phyloP scores from a whole-genome alignment of 2,113 vertebrate genomes.

The Tinamus guttatus region DNA sequence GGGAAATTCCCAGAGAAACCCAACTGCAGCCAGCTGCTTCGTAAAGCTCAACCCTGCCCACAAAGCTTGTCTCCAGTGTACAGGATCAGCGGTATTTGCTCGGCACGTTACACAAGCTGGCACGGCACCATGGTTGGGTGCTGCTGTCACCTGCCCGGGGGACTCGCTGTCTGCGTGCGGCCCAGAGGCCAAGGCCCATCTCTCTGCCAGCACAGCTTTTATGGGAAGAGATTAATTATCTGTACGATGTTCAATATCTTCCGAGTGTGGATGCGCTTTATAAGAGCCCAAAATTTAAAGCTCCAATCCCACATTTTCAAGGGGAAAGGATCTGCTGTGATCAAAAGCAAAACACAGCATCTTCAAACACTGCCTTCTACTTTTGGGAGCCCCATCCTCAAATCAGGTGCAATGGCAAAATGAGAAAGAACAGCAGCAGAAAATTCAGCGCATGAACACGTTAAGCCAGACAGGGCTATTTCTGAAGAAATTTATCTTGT shows the following conservation, averaged over 20 bases:
- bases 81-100: rapidly evolving
- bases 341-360: neutral
- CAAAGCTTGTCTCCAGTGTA: neutral
- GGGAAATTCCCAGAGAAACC: neutral
- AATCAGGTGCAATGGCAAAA: neutral
- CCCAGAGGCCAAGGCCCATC: neutral
- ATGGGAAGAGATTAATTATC: too few species aligned
- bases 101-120: neutral
- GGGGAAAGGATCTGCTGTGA: neutral
- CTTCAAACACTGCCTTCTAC: neutral
- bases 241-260: neutral
- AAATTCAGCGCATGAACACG: rapidly evolving
- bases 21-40: neutral
- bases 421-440: rapidly evolving
- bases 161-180: too few species aligned
- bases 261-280: slow-evolving; percentile 6
- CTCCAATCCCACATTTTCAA: neutral
- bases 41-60: neutral
- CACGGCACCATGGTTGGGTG: neutral
- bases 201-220: neutral
- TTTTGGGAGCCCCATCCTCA: neutral
- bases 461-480: too few species aligned
- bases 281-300: slow-evolving; percentile 37
- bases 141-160: rapidly evolving
- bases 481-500: too few species aligned